These are phyloP conservation scores for Suillia variegata DNA, from an alignment of 2,888 invertebrate genomes.

Conservation along the genomic window DNA sequence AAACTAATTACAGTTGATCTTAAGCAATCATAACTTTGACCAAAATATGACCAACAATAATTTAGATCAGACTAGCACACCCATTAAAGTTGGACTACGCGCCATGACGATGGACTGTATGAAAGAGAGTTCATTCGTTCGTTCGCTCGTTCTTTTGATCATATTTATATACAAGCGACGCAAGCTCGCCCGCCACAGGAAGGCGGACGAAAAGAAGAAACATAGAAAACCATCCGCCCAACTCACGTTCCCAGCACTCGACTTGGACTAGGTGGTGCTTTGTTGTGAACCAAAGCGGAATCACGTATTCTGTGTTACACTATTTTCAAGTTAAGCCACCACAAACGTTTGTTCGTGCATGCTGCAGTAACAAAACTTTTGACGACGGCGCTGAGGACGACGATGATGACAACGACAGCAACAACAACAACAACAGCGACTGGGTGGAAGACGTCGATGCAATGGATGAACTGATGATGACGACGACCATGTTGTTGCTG, in stretches of 20 bases:
- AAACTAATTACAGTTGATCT: neutral
- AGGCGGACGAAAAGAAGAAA: no score
- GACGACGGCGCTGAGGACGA: constrained; percentile 26
- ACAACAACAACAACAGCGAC: constrained; percentile 6
- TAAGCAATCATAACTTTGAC: constrained; percentile 3
- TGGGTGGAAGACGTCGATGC: neutral
- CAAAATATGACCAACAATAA: constrained; percentile 1
- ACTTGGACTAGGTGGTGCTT: neutral
- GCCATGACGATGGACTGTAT: no score
- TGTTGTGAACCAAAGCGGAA: constrained; percentile 28
- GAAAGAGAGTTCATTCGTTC: no score
- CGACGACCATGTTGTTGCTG: constrained; percentile 21
- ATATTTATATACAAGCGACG: no score
- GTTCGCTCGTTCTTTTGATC: no score
- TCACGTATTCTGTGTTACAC: constrained; percentile 62
- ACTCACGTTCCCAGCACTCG: constrained; percentile 5
- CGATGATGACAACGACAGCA: constrained; percentile 16
- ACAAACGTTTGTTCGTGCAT: constrained; percentile 50
- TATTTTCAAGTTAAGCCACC: constrained; percentile 50
- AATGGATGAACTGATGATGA: neutral
- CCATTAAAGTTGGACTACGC: neutral
- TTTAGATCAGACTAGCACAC: neutral
- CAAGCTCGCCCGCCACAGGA: constrained; percentile 3
- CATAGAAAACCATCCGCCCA: neutral
- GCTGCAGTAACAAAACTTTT: constrained; percentile 31